Evolutionary conservation across 2,113 vertebrate genomes (phyloP).

Genomic region (Mungos mungo): DNA sequence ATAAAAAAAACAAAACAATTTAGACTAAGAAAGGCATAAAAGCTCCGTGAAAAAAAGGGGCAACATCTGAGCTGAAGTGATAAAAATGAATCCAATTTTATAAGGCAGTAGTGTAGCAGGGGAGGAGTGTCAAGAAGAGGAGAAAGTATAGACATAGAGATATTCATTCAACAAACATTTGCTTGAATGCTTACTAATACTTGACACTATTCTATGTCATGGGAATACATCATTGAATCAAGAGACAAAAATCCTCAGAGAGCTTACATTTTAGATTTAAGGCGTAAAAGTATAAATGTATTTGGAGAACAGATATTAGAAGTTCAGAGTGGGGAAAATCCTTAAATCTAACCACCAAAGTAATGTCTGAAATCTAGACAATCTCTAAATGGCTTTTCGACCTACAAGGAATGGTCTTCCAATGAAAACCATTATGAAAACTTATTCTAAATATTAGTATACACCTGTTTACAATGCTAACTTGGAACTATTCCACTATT

Average conservation of each 20-base stretch:
- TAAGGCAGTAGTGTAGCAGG: not conserved
- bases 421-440: constrained; percentile 21
- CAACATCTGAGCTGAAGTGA: not conserved
- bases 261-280: not conserved
- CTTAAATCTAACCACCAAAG: constrained; percentile 24
- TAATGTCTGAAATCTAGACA: not conserved
- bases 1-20: constrained; percentile 31
- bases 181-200: not conserved
- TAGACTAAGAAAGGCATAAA: constrained; percentile 9
- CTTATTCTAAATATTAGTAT: not conserved
- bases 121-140: not conserved
- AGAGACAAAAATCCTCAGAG: not conserved
- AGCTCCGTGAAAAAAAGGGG: not conserved
- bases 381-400: constrained; percentile 5
- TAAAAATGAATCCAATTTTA: constrained; percentile 14
- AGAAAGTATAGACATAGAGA: not conserved
- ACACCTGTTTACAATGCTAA: not conserved
- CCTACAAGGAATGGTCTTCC: not conserved
- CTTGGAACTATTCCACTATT: constrained; percentile 2
- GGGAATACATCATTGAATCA: not conserved
- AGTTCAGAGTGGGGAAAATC: not conserved
- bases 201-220: not conserved
- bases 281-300: not conserved
- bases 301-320: not conserved
- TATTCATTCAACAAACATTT: not conserved